Percentiles rank a stretch among this genome's conserved stretches.
These are phyloP conservation scores for Chorisops tibialis DNA, from an alignment of 2,888 invertebrate genomes.

Conservation along the genomic window DNA sequence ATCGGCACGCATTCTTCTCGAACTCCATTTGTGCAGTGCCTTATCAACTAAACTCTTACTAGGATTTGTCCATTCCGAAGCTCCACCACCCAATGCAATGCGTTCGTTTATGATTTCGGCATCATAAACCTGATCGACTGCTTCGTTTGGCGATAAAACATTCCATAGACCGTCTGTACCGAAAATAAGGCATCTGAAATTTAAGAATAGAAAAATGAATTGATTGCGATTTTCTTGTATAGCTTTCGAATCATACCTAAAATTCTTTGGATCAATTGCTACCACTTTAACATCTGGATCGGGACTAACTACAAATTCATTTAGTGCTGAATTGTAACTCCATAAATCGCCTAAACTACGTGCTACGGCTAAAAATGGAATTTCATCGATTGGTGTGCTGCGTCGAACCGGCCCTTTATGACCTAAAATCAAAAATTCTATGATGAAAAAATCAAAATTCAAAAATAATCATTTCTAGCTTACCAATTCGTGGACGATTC, in stretches of 20 bases:
- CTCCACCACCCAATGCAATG: conserved; percentile 50
- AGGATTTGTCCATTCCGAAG: conserved; percentile 76
- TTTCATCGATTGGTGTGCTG: conserved; percentile 87
- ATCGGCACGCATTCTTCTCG: conserved; percentile 85
- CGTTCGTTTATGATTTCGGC: conserved; percentile 76
- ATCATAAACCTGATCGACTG: conserved; percentile 79
- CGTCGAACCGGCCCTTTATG: conserved; percentile 78
- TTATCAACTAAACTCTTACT: conserved; percentile 83
- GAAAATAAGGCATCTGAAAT: conserved; percentile 78
- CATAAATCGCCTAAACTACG: conserved; percentile 94
- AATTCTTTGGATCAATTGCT: conserved; percentile 72
- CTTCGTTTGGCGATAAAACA: conserved; percentile 80
- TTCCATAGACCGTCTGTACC: conserved; percentile 98
- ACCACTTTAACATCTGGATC: conserved; percentile 92
- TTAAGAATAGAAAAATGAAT: conserved; percentile 3
- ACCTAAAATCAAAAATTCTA: conserved; percentile 32
- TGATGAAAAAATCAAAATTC: background rate
- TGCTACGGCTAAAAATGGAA: conserved; percentile 94
- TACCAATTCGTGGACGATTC: conserved; percentile 83
- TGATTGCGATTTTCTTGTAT: no score
- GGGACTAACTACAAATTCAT: conserved; percentile 95
- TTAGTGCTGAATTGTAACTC: conserved; percentile 90
- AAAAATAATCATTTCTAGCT: conserved; percentile 18
- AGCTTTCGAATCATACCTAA: conserved; percentile 52
- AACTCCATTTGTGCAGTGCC: conserved; percentile 79